Base-by-base conservation (phyloP, 2,113 vertebrate species). In the Phyllopteryx taeniolatus region DNA sequence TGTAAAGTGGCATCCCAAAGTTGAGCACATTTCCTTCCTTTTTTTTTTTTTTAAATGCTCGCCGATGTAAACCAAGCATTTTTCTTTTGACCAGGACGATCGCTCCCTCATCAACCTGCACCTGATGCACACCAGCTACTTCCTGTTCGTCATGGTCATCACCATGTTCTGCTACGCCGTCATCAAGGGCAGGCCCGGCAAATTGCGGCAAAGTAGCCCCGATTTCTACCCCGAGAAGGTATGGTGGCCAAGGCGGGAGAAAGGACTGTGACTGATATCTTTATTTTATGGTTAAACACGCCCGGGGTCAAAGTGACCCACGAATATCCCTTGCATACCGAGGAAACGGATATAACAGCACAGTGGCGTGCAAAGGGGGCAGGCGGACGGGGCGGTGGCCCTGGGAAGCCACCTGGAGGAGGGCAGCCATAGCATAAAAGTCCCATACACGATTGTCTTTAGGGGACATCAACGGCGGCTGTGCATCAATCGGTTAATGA, bases 131-230 rank as follows among this genome's bases (percentile, higher is more conserved):
- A 99, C 98, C 80, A 99, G 98, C 91, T 99, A 99, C 91, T 99
- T 99, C 86, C 95, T 99, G 71, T 99, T 99, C 49, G 97, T 99
- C 91, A 99, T 99, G 97, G 96, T 99, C 92, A 99, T 99, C 82
- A 99, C 98, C 0, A 96, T 99, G 95, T 99, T 99, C 93, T 99
- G 98, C 93, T 99, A 98, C 77, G 97, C 98, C 75, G 98, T 98
- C 84, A 98, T 98, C 82, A 98, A 96, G 79, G 98, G 98, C 72
- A 94, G 98, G 78, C 97, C 98, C 8, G 96, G 95, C 87, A 99
- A 99, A 85, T 88, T 97, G 76, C 94, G 97, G 76, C 95, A 95
- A 85, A 95, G 76, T 93, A 98, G 85, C 90, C 85, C 93, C 0
- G 96, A 99, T 54, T 98, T 96, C 91, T 97, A 95, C 86, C 90